Evolutionary conservation across 2,113 vertebrate genomes (phyloP).

Genomic region (Odontophorus gujanensis): DNA sequence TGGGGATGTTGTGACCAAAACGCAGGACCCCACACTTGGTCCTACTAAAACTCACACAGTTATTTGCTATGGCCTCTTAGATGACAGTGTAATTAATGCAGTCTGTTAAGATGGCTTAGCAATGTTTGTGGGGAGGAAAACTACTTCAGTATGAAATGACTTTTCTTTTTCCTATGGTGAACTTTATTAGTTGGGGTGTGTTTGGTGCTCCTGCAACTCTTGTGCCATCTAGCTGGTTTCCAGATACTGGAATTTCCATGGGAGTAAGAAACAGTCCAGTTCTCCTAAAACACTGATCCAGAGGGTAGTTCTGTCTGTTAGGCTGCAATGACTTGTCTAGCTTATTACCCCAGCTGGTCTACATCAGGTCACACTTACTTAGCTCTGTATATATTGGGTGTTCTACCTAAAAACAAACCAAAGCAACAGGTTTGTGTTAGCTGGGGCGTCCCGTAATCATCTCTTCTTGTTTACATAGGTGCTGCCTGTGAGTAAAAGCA

Average conservation of each 20-base stretch:
- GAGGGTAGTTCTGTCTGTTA: background rate
- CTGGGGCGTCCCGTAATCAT: background rate
- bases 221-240: too few species aligned
- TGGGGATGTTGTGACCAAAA: too few species aligned
- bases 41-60: too few species aligned
- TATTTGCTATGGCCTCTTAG: too few species aligned
- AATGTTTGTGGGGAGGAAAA: background rate
- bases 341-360: background rate
- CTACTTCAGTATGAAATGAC: background rate
- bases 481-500: constrained; percentile 87
- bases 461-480: constrained; percentile 75
- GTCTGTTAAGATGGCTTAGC: background rate
- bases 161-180: fast-evolving
- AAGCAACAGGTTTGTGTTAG: background rate
- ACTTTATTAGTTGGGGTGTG: fast-evolving
- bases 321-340: background rate
- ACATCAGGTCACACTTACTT: background rate
- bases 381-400: background rate
- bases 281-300: background rate
- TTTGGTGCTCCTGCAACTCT: background rate
- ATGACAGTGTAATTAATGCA: background rate
- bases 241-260: background rate
- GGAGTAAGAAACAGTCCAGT: background rate
- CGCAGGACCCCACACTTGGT: too few species aligned
- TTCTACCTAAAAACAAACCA: background rate